phyloP scores from a whole-genome alignment of 2,888 invertebrate species.

The Pandemis corylana region DNA sequence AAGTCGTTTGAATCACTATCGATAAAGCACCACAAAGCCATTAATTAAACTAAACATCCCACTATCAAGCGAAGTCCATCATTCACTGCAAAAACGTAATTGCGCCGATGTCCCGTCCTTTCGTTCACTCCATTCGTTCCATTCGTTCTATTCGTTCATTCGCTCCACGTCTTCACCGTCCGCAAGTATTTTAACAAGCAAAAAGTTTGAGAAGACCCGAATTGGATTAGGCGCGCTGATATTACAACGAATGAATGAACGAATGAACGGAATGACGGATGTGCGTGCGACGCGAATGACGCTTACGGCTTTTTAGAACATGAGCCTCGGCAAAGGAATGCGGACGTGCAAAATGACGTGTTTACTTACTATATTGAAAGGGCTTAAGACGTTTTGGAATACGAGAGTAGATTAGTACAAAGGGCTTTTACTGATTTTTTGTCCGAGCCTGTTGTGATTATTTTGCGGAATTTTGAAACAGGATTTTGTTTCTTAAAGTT shows the following conservation, averaged over 20 bases:
- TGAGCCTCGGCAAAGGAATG: no score
- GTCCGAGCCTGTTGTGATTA: neutral
- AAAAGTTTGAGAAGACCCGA: constrained; percentile 59
- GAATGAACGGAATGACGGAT: neutral
- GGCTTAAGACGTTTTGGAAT: neutral
- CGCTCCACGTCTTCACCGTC: constrained; percentile 59
- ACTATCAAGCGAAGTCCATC: constrained; percentile 33
- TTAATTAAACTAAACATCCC: constrained; percentile 37
- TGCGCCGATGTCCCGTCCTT: constrained; percentile 40
- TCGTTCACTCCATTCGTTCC: constrained; percentile 43
- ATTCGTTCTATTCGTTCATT: constrained; percentile 51
- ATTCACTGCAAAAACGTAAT: constrained; percentile 41
- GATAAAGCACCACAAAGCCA: constrained; percentile 25
- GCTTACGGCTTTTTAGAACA: no score
- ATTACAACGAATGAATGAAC: constrained; percentile 3
- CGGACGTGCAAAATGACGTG: no score
- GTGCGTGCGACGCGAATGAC: no score
- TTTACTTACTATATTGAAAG: no score
- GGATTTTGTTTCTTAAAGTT: no score
- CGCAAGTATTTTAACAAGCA: constrained; percentile 72
- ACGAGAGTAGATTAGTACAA: neutral
- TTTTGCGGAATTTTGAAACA: no score
- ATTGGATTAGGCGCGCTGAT: constrained; percentile 45
- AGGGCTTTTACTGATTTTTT: neutral
- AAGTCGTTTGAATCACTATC: neutral